Evolutionary conservation across 2,797 vertebrate genomes (phyloP).

Genomic region (Lepus townsendii): DNA sequence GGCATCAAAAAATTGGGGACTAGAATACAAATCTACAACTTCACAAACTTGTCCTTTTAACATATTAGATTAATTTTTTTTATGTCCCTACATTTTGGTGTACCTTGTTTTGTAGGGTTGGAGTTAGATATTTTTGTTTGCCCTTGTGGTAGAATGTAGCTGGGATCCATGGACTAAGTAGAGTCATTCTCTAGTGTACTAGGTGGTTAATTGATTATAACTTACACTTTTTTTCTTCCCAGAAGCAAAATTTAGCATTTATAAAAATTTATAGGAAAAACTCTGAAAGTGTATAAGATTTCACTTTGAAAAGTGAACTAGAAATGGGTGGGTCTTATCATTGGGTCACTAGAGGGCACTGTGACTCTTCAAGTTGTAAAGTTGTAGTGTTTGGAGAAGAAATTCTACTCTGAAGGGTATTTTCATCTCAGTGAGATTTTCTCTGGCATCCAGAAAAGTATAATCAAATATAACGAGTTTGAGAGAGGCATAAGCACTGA

Average conservation of each 20-base stretch:
- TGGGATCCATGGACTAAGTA: neutral
- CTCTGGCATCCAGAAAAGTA: constrained; percentile 41
- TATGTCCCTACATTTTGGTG: constrained; percentile 19
- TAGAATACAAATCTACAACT: neutral
- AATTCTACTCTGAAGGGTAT: neutral
- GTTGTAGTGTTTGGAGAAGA: constrained; percentile 19
- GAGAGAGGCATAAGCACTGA: neutral
- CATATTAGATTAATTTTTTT: neutral
- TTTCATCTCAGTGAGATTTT: constrained; percentile 59
- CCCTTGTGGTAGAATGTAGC: neutral
- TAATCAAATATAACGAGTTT: constrained; percentile 45
- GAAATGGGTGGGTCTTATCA: rapidly evolving
- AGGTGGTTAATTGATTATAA: neutral
- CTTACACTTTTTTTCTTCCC: neutral
- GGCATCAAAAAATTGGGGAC: neutral
- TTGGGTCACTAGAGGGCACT: constrained; percentile 86
- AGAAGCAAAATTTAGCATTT: constrained; percentile 35
- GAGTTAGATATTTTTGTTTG: neutral
- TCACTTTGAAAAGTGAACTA: neutral
- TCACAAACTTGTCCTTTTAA: neutral
- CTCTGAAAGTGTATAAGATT: neutral
- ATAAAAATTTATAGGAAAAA: constrained; percentile 59
- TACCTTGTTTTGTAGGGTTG: constrained; percentile 10
- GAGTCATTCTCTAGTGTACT: neutral
- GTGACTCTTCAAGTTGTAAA: constrained; percentile 80